Evolutionary conservation across 37 sponge, comb jelly and placozoan species (phyloP).

Genomic region (Corticium candelabrum): DNA sequence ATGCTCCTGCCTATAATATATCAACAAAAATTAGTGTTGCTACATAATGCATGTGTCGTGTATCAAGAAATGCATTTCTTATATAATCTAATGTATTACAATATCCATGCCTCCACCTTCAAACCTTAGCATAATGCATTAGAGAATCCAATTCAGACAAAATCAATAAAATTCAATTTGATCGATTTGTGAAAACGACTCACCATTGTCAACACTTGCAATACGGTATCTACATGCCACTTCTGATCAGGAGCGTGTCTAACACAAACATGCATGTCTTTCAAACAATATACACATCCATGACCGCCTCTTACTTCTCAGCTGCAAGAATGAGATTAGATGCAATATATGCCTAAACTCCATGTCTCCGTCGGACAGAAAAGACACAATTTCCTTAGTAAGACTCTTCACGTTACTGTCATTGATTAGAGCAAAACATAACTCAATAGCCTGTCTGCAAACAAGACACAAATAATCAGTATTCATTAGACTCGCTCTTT

Average conservation of each 20-base stretch:
- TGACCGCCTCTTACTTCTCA: constrained; percentile 77
- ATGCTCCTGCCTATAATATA: constrained; percentile 59
- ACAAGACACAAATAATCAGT: too few relatives aligned
- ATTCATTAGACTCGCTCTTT: too few relatives aligned
- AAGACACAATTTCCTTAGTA: constrained; percentile 78
- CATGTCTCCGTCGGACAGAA: constrained; percentile 54
- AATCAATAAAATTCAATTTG: too few relatives aligned
- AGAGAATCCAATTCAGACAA: too few relatives aligned
- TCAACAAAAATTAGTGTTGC: not conserved
- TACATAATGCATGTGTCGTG: too few relatives aligned
- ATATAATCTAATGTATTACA: too few relatives aligned
- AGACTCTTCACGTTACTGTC: constrained; percentile 75
- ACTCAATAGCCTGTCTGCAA: constrained; percentile 86
- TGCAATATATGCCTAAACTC: constrained; percentile 74
- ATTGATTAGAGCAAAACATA: constrained; percentile 90
- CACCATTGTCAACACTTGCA: constrained; percentile 66
- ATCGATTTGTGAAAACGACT: constrained; percentile 2
- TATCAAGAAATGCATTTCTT: too few relatives aligned
- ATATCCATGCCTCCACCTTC: too few relatives aligned
- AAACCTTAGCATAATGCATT: too few relatives aligned
- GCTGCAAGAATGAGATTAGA: constrained; percentile 62
- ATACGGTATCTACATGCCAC: constrained; percentile 87
- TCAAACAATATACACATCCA: too few relatives aligned
- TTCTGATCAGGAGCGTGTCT: constrained; percentile 76
- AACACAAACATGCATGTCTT: too few relatives aligned